phyloP scores from a whole-genome alignment of 1,140 invertebrate genomes.

The Bombus huntii region DNA sequence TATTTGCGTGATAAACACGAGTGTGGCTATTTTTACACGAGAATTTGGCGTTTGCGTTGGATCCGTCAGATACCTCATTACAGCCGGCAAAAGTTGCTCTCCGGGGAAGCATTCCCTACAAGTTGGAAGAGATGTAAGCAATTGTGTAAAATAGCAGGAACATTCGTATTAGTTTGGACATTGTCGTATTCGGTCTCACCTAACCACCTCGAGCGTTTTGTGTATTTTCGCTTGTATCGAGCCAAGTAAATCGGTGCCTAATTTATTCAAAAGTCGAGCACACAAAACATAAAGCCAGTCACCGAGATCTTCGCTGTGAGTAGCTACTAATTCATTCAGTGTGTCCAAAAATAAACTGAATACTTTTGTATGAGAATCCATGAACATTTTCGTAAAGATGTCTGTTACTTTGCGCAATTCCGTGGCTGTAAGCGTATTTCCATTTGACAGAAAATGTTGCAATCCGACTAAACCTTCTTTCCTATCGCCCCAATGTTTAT shows the following conservation, averaged over 20 bases:
- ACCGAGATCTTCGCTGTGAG: conserved; percentile 93
- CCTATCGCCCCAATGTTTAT: conserved; percentile 94
- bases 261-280: conserved; percentile 89
- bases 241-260: conserved; percentile 94
- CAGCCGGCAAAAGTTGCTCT: conserved; percentile 85
- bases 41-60: conserved; percentile 94
- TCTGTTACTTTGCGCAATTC: conserved; percentile 93
- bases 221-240: conserved; percentile 95
- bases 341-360: conserved; percentile 96
- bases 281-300: conserved; percentile 95
- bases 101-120: conserved; percentile 86
- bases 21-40: conserved; percentile 90
- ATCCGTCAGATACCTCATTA: conserved; percentile 92
- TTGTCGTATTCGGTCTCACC: conserved; percentile 81
- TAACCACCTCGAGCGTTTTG: conserved; percentile 92
- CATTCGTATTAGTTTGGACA: not conserved
- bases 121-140: conserved; percentile 43
- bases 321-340: conserved; percentile 92
- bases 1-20: conserved; percentile 89
- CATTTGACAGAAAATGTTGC: conserved; percentile 88
- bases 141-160: not conserved
- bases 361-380: conserved; percentile 98
- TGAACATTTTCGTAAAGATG: conserved; percentile 97
- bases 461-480: conserved; percentile 95
- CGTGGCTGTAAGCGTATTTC: conserved; percentile 86